These are phyloP conservation scores for Glareola pratincola DNA, from an alignment of 2,113 vertebrate genomes.

Conservation along the genomic window DNA sequence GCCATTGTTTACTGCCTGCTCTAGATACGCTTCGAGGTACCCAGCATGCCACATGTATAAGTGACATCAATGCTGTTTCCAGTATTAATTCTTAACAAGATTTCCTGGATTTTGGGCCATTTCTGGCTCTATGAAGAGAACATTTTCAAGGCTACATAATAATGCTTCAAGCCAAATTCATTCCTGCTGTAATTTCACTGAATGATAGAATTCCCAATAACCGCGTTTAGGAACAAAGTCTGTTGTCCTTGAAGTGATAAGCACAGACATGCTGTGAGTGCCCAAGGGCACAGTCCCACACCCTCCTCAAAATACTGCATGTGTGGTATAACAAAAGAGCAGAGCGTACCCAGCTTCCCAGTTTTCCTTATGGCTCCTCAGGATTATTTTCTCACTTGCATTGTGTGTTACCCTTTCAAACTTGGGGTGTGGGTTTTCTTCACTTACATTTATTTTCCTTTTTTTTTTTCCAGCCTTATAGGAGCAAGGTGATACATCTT, in stretches of 20 bases:
- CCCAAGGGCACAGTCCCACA: not conserved
- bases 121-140: not conserved
- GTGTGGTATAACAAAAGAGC: not conserved
- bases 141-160: not conserved
- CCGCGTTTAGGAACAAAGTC: not conserved
- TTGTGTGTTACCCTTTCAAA: not conserved
- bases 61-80: not conserved
- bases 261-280: not conserved
- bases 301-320: not conserved
- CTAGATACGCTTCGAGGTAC: not conserved
- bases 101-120: not conserved
- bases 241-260: not conserved
- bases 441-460: not conserved
- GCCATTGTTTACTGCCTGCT: not conserved
- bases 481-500: not conserved
- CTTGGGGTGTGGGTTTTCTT: not conserved
- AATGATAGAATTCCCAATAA: slow-evolving; percentile 16
- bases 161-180: not conserved
- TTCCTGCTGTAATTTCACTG: not conserved
- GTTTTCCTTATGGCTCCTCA: not conserved
- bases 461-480: not conserved
- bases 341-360: not conserved
- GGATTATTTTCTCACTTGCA: not conserved
- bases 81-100: not conserved
- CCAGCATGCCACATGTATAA: not conserved